These are phyloP conservation scores for Liodrosophila aerea DNA, from an alignment of 2,888 invertebrate species.

Conservation along the genomic window DNA sequence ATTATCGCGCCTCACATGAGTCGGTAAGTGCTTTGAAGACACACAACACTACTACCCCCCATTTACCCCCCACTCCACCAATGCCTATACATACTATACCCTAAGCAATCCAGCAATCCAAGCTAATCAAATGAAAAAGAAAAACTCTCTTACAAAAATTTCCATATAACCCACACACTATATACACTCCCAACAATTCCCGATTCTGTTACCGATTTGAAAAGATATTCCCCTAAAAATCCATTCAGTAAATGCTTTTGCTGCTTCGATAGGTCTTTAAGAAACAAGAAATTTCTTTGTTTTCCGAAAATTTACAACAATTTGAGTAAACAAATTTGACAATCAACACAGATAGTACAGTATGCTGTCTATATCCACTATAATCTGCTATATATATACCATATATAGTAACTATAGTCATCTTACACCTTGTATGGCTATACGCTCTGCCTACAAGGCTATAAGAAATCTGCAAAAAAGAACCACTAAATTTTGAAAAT, in stretches of 20 bases:
- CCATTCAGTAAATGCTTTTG: slow-evolving; percentile 72
- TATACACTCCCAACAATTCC: not conserved
- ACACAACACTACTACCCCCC: not conserved
- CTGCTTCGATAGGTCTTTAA: slow-evolving; percentile 69
- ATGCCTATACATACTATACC: not conserved
- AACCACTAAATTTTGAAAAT: slow-evolving; percentile 1
- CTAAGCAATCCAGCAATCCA: slow-evolving; percentile 8
- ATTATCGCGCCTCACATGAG: slow-evolving; percentile 92
- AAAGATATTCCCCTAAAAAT: slow-evolving; percentile 6
- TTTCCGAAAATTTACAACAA: slow-evolving; percentile 2
- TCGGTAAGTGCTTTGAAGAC: slow-evolving; percentile 86
- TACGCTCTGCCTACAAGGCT: slow-evolving; percentile 36
- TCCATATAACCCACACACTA: slow-evolving; percentile 1
- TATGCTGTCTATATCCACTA: not conserved
- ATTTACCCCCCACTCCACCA: not conserved
- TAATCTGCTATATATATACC: not conserved
- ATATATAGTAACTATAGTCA: slow-evolving; percentile 22
- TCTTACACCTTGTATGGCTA: slow-evolving; percentile 39
- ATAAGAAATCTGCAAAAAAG: slow-evolving; percentile 3
- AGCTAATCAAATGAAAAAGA: slow-evolving; percentile 1
- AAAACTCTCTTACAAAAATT: slow-evolving; percentile 9
- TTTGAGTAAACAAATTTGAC: slow-evolving; percentile 14
- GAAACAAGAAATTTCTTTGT: slow-evolving; percentile 27
- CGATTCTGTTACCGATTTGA: not conserved
- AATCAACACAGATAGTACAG: slow-evolving; percentile 25